These are phyloP conservation scores for Amphilophus citrinellus DNA, from an alignment of 2,113 vertebrate genomes.

Conservation along the genomic window DNA sequence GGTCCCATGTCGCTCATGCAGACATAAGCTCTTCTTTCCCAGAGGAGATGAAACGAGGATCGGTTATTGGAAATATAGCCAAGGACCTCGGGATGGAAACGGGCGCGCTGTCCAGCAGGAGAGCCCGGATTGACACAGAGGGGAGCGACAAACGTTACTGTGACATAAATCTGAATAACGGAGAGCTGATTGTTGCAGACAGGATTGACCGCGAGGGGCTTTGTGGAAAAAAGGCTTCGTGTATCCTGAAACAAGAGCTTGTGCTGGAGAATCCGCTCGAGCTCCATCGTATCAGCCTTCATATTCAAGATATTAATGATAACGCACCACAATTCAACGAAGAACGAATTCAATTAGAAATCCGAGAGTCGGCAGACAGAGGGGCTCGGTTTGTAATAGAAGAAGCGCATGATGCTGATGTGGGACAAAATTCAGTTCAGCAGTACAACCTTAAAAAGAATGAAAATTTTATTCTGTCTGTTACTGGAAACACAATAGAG, in stretches of 20 bases:
- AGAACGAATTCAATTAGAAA: conserved; percentile 63
- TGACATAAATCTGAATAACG: conserved; percentile 74
- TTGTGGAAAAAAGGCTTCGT: conserved; percentile 72
- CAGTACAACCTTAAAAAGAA: conserved; percentile 70
- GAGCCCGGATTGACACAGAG: conserved; percentile 64
- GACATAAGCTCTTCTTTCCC: conserved; percentile 80
- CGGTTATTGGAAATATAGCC: conserved; percentile 79
- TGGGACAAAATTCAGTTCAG: conserved; percentile 74
- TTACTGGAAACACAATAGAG: conserved; percentile 37
- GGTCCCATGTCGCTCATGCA: conserved; percentile 12
- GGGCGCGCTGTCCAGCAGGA: conserved; percentile 54
- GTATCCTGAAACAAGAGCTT: conserved; percentile 79
- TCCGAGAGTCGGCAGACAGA: conserved; percentile 53
- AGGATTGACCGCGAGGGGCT: conserved; percentile 83
- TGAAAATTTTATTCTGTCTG: conserved; percentile 68
- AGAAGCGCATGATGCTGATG: conserved; percentile 77
- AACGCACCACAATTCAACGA: conserved; percentile 77
- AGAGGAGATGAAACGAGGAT: conserved; percentile 82
- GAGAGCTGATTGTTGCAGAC: conserved; percentile 75
- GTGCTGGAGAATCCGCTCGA: conserved; percentile 74
- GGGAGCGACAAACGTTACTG: conserved; percentile 70
- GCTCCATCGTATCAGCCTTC: conserved; percentile 69
- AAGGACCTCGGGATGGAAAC: conserved; percentile 80
- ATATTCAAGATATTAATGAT: conserved; percentile 85
- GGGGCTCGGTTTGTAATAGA: conserved; percentile 65